Percentiles rank a stretch among this genome's conserved stretches.
Evolutionary conservation across 2,888 invertebrate genomes (phyloP).

Genomic region (Drosophila imparisetae): DNA sequence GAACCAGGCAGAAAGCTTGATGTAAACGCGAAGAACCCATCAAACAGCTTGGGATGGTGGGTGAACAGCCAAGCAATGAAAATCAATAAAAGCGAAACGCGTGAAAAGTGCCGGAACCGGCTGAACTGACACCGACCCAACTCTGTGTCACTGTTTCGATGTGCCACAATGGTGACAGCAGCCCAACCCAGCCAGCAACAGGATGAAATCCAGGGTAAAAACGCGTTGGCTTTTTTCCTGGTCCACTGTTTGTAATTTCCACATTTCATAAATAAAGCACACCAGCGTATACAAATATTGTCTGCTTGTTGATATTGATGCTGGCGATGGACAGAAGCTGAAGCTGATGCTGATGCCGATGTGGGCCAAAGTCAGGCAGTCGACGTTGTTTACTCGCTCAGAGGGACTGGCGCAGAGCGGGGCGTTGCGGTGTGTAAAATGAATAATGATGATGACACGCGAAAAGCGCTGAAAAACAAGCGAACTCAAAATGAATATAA

Average conservation of each 20-base stretch:
- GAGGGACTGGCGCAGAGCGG: not conserved
- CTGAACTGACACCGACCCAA: slow-evolving; percentile 12
- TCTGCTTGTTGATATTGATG: slow-evolving; percentile 71
- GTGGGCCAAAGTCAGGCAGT: slow-evolving; percentile 55
- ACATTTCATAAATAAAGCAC: slow-evolving; percentile 77
- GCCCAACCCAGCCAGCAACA: slow-evolving; percentile 34
- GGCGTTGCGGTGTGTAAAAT: slow-evolving; percentile 40
- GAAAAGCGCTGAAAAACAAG: slow-evolving; percentile 56
- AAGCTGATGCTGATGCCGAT: slow-evolving; percentile 18
- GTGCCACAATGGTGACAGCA: slow-evolving; percentile 30
- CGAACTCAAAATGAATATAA: slow-evolving; percentile 77
- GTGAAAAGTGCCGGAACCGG: slow-evolving; percentile 53
- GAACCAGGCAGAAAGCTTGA: slow-evolving; percentile 42
- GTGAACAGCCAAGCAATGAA: slow-evolving; percentile 38
- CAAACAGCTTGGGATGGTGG: slow-evolving; percentile 11
- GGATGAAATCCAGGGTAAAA: slow-evolving; percentile 50
- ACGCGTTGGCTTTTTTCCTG: slow-evolving; percentile 2
- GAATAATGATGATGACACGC: slow-evolving; percentile 75
- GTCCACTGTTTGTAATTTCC: slow-evolving; percentile 68
- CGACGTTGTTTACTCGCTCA: slow-evolving; percentile 26
- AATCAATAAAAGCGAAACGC: slow-evolving; percentile 70
- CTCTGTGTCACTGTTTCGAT: slow-evolving; percentile 42
- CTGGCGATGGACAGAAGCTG: slow-evolving; percentile 22
- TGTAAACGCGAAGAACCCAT: slow-evolving; percentile 28
- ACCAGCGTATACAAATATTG: slow-evolving; percentile 70